phyloP scores from a whole-genome alignment of 2,113 vertebrate genomes.

The Progne subis region DNA sequence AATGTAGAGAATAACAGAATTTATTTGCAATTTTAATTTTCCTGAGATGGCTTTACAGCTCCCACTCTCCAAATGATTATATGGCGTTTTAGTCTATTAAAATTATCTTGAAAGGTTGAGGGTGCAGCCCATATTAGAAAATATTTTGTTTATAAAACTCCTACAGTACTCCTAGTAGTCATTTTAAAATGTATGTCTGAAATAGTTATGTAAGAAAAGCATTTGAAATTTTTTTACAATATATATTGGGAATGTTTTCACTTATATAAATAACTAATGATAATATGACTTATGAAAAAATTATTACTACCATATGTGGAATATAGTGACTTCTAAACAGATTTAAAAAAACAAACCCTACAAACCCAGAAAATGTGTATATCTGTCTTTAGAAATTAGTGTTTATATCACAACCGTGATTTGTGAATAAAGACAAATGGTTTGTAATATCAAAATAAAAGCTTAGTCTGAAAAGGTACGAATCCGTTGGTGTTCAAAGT shows the following conservation, averaged over 20 bases:
- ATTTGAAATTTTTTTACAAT: conserved; percentile 80
- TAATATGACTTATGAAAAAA: conserved; percentile 81
- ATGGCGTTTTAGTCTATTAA: conserved; percentile 72
- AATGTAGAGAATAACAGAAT: conserved; percentile 68
- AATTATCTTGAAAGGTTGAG: conserved; percentile 68
- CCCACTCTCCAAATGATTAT: conserved; percentile 63
- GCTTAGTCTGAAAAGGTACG: conserved; percentile 83
- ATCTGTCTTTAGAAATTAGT: conserved; percentile 89
- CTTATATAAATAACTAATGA: conserved; percentile 85
- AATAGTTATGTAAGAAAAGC: conserved; percentile 78
- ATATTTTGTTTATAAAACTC: conserved; percentile 74
- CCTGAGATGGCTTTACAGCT: conserved; percentile 69
- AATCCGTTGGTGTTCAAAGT: conserved; percentile 51
- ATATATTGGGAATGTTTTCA: conserved; percentile 87
- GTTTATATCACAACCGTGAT: conserved; percentile 87
- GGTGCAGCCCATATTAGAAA: conserved; percentile 67
- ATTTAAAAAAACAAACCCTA: conserved; percentile 67
- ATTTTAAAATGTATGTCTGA: conserved; percentile 84
- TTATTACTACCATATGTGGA: conserved; percentile 82
- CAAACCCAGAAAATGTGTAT: conserved; percentile 85
- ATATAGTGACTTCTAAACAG: conserved; percentile 82
- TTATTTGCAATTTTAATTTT: conserved; percentile 78
- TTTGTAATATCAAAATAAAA: conserved; percentile 90
- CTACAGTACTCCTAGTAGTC: conserved; percentile 72
- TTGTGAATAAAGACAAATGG: conserved; percentile 88